Conservation (phyloP, 2,797 vertebrate species). For the Gorsachius magnificus region DNA sequence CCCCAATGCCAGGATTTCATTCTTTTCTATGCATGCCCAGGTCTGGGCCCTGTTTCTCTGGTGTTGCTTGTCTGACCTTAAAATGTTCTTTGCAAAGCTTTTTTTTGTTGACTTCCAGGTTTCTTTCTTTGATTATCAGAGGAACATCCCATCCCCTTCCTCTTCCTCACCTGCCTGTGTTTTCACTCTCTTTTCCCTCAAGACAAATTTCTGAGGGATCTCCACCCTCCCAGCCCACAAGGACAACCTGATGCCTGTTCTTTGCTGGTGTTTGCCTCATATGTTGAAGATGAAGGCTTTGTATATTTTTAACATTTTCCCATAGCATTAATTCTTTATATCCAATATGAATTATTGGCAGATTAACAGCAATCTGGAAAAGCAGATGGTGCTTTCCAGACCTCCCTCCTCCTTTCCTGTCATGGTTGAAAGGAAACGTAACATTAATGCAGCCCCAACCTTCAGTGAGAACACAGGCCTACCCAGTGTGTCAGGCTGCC, state of each 20-base stretch:
- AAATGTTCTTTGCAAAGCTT: neutral
- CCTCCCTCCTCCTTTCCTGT: slow-evolving; percentile 61
- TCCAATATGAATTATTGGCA: slow-evolving; percentile 65
- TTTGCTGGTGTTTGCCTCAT: neutral
- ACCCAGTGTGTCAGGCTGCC: slow-evolving; percentile 39
- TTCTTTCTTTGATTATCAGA: neutral
- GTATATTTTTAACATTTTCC: slow-evolving; percentile 21
- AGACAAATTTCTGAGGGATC: neutral
- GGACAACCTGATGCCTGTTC: neutral
- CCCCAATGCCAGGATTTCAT: neutral
- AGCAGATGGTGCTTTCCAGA: slow-evolving; percentile 71
- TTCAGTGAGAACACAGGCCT: slow-evolving; percentile 44
- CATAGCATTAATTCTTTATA: slow-evolving; percentile 67
- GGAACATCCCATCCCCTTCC: neutral
- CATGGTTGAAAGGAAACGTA: slow-evolving; percentile 66
- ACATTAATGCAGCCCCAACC: slow-evolving; percentile 54
- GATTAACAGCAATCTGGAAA: slow-evolving; percentile 71
- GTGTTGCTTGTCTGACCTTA: neutral
- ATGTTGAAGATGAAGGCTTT: slow-evolving; percentile 14
- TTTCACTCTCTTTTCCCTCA: neutral
- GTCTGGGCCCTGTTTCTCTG: neutral
- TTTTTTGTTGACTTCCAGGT: neutral
- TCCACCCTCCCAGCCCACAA: neutral
- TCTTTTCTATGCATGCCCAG: neutral
- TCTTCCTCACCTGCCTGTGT: neutral